These are phyloP conservation scores for Oryctes rhinoceros DNA, from an alignment of 1,140 invertebrate genomes.

Conservation along the genomic window DNA sequence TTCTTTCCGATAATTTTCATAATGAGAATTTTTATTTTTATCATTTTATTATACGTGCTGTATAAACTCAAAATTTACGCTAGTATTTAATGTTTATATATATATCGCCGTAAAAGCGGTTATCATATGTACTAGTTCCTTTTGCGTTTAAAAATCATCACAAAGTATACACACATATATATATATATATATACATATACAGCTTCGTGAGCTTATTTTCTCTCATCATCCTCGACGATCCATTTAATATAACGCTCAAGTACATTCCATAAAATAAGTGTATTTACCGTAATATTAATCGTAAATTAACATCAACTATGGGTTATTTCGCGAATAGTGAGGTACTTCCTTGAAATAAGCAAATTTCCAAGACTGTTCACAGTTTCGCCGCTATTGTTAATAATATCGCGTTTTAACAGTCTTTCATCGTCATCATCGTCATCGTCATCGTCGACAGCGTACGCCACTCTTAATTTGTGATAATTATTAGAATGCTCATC, in stretches of 20 bases:
- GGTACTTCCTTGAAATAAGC: slow-evolving; percentile 26
- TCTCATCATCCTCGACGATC: neutral
- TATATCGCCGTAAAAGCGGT: neutral
- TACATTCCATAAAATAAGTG: slow-evolving; percentile 25
- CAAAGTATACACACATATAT: too few relatives aligned
- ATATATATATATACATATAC: too few relatives aligned
- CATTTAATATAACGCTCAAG: slow-evolving; percentile 20
- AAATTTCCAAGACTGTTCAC: slow-evolving; percentile 45
- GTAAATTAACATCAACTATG: slow-evolving; percentile 19
- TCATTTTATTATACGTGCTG: too few relatives aligned
- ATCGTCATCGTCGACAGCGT: neutral
- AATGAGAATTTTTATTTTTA: too few relatives aligned
- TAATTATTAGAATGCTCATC: slow-evolving; percentile 57
- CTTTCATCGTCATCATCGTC: slow-evolving; percentile 40
- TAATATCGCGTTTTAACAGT: slow-evolving; percentile 45
- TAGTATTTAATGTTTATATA: slow-evolving; percentile 3
- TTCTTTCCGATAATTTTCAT: too few relatives aligned
- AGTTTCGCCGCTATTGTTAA: slow-evolving; percentile 35
- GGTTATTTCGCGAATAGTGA: neutral
- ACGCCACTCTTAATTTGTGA: slow-evolving; percentile 55
- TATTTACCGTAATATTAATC: slow-evolving; percentile 2
- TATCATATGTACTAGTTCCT: neutral
- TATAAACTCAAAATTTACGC: too few relatives aligned
- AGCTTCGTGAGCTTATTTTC: neutral
- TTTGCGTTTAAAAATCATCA: slow-evolving; percentile 17